Evolutionary conservation across 2,888 invertebrate genomes (phyloP).

Genomic region (Melanostoma scalare): DNA sequence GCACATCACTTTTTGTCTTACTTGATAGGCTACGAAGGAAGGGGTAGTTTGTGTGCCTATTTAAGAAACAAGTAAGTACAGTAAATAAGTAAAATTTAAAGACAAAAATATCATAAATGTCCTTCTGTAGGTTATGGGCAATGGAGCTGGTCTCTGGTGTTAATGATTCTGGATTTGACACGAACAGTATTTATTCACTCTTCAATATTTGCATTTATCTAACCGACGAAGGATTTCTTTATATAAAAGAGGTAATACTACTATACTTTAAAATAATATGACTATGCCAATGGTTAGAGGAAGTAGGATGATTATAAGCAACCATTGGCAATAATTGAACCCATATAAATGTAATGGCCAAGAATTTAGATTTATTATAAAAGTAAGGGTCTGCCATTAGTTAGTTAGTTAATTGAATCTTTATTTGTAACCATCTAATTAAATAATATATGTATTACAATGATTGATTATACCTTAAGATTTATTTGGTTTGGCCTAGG

Average conservation of each 20-base stretch:
- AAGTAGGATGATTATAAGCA: too few relatives aligned
- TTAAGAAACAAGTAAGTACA: conserved; percentile 87
- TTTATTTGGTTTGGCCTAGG: too few relatives aligned
- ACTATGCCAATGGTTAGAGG: too few relatives aligned
- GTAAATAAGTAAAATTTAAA: neutral
- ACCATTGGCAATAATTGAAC: too few relatives aligned
- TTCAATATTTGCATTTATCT: conserved; percentile 89
- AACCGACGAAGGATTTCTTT: conserved; percentile 89
- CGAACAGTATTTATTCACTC: conserved; percentile 90
- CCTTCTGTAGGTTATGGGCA: conserved; percentile 87
- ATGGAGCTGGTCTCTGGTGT: conserved; percentile 88
- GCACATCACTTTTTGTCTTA: conserved; percentile 88
- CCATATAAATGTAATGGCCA: too few relatives aligned
- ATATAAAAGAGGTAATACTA: conserved; percentile 85
- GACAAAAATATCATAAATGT: neutral
- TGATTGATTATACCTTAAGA: too few relatives aligned
- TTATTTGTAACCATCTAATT: too few relatives aligned
- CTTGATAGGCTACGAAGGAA: conserved; percentile 93
- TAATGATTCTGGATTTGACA: conserved; percentile 89
- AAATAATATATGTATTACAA: too few relatives aligned
- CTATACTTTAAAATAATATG: too few relatives aligned
- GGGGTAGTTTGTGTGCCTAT: conserved; percentile 91
- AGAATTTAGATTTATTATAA: too few relatives aligned
- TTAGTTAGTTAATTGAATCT: too few relatives aligned
- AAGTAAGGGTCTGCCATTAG: too few relatives aligned